Base-by-base conservation (phyloP, 2,888 invertebrate species). In the Pollenia amentaria region DNA sequence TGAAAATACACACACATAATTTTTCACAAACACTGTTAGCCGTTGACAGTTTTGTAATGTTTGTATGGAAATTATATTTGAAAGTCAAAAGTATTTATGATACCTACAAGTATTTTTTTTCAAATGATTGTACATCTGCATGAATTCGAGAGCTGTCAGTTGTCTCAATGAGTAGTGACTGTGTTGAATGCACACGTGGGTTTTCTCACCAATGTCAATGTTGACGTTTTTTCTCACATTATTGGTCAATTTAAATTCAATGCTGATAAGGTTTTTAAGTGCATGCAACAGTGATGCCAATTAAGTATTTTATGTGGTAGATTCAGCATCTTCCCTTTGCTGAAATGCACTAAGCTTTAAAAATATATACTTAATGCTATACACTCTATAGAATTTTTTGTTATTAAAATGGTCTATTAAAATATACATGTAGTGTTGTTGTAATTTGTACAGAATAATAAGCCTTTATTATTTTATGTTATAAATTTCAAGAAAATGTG, bases 161-260 rank as follows among this genome's bases (percentile, higher is more conserved):
- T 64, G 60, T 44, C 38, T 46, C 46, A 46, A 12, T 46, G 38
- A 29, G 11, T 38, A 46, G 18, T 12, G 14, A 38, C 42, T 62
- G 69, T 46, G 16, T 42, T 79, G 9, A 40, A 48, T 69, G 48
- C 40, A 48, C 53, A 72, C 42, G 70, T 79, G 60, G 48, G 79
- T 51, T 53, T 72, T 64, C 53, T 51, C 70, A 12, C 21, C 70
- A 78, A 60, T 79, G 51, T 72, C 79, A 70, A 57, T 70, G 64
- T 79, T 79, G 51, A 44, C 44, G 40, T 44, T 73, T 29, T 65
- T 73, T 64, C 65, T 55, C 72, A 80, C 46, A 73, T 64, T 70
- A 42, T 55, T 73, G 72, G 62, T 55, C 40, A 80, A 70, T 70
- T 79, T 72, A 38, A 42, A 51, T 62, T 70, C 64, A 53, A 14